Base-by-base conservation (phyloP, 2,888 invertebrate genomes). In the Latheticus oryzae region DNA sequence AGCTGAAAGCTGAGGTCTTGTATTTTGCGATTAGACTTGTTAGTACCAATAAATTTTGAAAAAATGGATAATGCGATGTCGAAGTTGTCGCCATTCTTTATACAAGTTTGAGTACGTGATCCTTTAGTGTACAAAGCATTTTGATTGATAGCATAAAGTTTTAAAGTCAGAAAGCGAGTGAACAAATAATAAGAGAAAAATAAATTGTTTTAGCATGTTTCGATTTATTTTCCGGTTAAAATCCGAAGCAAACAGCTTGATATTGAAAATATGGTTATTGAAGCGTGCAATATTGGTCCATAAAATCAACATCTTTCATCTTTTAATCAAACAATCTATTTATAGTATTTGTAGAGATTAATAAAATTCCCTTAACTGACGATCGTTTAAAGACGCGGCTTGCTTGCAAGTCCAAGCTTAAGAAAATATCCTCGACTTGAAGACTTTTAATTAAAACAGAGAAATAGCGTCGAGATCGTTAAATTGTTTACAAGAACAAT, bases 181-280 rank as follows among this genome's bases (percentile, higher is more conserved):
- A 47, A 47, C 47, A 33, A 33, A 47, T 24, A 47, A 47, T 35
- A 47, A 13, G 9, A 43, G 13, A 47, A 47, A 38, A 38, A 50
- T 38, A 38, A 50, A 50, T 50, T 50, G 50, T 50, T 38, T 50
- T 37, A 38, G 37, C 50, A 28, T 50, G 38, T 50, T 30, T 50
- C 45, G 43, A 53, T 53, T 43, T 52, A 52, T 52, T 40, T 52
- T 52, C 28, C 17, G 16, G 38, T 1, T 24, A 7, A 38, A 30
- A 40, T 50, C 33, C 15, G 28, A 17, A 48, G 37, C 37, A 48
- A 37, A 35, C 37, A 26, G 23, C 35, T 12, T 32, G 55, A 48
- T 55, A 55, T 55, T 55, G 48, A 55, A 55, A 55, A 55, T 47
- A 30, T 38, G 55, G 38, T 21, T 55, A 55, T 26, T 33, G 38